phyloP scores from a whole-genome alignment of 1,140 invertebrate species.

The Pseudachorutes palmiensis region DNA sequence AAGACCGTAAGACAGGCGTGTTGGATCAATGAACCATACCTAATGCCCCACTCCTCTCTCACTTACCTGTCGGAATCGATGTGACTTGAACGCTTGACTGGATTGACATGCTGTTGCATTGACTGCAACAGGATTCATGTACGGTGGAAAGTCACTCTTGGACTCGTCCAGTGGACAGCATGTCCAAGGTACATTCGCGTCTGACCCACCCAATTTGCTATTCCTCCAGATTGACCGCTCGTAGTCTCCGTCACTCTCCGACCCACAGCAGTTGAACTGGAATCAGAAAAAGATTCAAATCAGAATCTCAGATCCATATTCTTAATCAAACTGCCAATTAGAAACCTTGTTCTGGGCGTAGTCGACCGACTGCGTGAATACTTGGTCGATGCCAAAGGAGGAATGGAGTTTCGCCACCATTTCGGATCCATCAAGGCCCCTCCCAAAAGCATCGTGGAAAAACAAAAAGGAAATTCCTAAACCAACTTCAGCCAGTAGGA shows the following conservation, averaged over 20 bases:
- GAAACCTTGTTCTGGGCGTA: slow-evolving; percentile 56
- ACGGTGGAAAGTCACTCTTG: slow-evolving; percentile 46
- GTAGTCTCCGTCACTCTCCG: slow-evolving; percentile 67
- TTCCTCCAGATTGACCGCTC: slow-evolving; percentile 70
- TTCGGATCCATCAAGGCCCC: slow-evolving; percentile 56
- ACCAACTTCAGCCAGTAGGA: slow-evolving; percentile 62
- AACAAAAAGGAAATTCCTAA: slow-evolving; percentile 63
- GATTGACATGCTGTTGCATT: slow-evolving; percentile 64
- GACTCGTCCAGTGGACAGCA: slow-evolving; percentile 65
- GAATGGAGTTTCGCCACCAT: slow-evolving; percentile 61
- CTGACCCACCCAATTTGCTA: slow-evolving; percentile 59
- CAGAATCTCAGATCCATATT: too few relatives aligned
- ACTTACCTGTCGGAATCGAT: slow-evolving; percentile 53
- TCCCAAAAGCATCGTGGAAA: slow-evolving; percentile 67
- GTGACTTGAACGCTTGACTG: slow-evolving; percentile 42
- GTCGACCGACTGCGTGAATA: slow-evolving; percentile 72
- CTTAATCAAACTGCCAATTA: too few relatives aligned
- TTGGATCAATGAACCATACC: not conserved
- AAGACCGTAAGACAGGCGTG: not conserved
- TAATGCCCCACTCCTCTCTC: not conserved
- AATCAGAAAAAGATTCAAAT: too few relatives aligned
- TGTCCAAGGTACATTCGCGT: slow-evolving; percentile 63
- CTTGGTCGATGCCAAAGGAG: slow-evolving; percentile 62
- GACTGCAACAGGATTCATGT: slow-evolving; percentile 64
- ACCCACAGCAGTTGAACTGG: slow-evolving; percentile 74